Base-by-base conservation (phyloP, 2,888 invertebrate genomes). In the Esperia sulphurella region DNA sequence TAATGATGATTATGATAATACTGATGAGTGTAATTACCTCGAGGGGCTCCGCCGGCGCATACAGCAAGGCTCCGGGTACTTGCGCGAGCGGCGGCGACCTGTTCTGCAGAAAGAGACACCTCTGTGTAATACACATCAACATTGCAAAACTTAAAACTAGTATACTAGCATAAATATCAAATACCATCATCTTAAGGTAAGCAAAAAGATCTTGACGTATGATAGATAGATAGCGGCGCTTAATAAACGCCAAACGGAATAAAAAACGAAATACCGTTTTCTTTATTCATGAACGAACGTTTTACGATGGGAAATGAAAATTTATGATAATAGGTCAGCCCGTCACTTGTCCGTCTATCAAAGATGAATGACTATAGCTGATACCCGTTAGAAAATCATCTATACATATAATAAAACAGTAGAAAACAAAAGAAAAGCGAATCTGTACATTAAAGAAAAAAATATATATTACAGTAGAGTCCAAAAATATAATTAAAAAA, bases 51-150 rank as follows among this genome's bases (percentile, higher is more conserved):
- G 83, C 78, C 10, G 89, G 89, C 44, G 87, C 72, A 72, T 87
- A 87, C 59, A 88, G 68, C 48, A 89, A 70, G 35, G 87, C 75
- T 54, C 83, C 67, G 14, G 89, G 89, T 55, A 89, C 72, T 73
- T 78, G 65, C 50, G 86, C 80, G 37, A 87, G 87, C 71, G 89
- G 87, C 65, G 87, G 87, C 65, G 85, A 87, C 73, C 89, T 88
- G 86, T 87, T 89, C 89, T 89, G 87, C 83, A 88, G 79, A 85
- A 70, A 82, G 73, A 83, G 62, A 79, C 65, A 65, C 58, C 46
- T 62, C 63, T 72, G 74, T 82, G 78, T 84, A 75, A 84, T 78
- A 79, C 64, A 68, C 71, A 66, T 63, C 55, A 58, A 48, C 41
- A 48, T 35, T 41, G 31, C 40, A 40, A n/a, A n/a, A n/a, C n/a